These are phyloP conservation scores for Microcebus tavaratra DNA, from an alignment of 2,113 vertebrate genomes.

Conservation along the genomic window DNA sequence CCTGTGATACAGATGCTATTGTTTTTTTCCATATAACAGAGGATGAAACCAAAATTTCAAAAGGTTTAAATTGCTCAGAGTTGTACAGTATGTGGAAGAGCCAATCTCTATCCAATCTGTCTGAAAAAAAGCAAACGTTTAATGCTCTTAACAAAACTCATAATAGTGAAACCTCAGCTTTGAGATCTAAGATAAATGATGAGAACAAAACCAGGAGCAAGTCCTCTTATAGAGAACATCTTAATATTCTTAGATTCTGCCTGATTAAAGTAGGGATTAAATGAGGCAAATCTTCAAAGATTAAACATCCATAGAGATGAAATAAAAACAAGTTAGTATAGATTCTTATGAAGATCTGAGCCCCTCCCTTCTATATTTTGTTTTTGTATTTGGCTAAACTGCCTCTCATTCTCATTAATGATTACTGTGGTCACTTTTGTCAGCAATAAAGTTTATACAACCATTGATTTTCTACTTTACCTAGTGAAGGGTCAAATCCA, in stretches of 20 bases:
- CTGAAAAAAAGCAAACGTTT: not conserved
- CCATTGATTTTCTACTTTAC: not conserved
- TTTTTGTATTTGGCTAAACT: not conserved
- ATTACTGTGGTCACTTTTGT: not conserved
- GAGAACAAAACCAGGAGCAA: not conserved
- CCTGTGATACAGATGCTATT: not conserved
- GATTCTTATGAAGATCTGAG: conserved; percentile 27
- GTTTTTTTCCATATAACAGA: not conserved
- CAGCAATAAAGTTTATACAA: not conserved
- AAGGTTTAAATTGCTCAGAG: not conserved
- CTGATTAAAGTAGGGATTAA: not conserved
- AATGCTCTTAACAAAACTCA: not conserved
- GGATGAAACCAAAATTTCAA: conserved; percentile 19
- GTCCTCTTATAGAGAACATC: not conserved
- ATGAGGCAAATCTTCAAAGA: not conserved
- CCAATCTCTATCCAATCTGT: not conserved
- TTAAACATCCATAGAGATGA: not conserved
- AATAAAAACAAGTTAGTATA: conserved; percentile 7
- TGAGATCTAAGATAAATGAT: not conserved
- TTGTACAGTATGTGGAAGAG: not conserved
- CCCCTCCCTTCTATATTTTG: not conserved
- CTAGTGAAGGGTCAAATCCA: not conserved
- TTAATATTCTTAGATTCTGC: not conserved
- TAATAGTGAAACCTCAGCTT: not conserved
- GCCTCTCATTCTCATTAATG: not conserved